Evolutionary conservation across 2,888 invertebrate genomes (phyloP).

Genomic region (Tachina grossa): DNA sequence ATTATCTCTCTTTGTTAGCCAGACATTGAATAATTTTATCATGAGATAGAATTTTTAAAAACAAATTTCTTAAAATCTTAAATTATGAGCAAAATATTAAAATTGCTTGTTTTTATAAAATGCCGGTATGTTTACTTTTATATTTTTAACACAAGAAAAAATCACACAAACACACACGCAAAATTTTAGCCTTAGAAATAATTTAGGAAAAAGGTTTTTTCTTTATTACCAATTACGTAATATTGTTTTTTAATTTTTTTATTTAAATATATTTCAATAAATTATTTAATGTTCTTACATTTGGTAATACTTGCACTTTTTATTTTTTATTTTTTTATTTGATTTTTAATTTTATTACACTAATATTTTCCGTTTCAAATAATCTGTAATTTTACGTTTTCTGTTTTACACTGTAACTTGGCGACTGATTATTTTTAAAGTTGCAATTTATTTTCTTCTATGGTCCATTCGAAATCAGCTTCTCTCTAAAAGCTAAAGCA

Average conservation of each 20-base stretch:
- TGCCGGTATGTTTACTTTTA: constrained; percentile 54
- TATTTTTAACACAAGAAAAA: background rate
- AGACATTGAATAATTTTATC: constrained; percentile 43
- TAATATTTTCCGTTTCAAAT: background rate
- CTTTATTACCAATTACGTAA: constrained; percentile 31
- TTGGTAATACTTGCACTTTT: background rate
- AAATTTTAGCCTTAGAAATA: background rate
- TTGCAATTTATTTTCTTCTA: constrained; percentile 47
- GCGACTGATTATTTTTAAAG: constrained; percentile 69
- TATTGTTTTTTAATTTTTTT: background rate
- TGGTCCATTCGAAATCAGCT: constrained; percentile 43
- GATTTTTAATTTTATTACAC: constrained; percentile 8
- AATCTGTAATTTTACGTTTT: constrained; percentile 47
- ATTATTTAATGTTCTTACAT: constrained; percentile 15
- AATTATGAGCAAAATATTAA: constrained; percentile 58
- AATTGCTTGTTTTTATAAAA: constrained; percentile 42
- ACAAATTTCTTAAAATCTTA: constrained; percentile 32
- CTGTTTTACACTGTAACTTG: constrained; percentile 59
- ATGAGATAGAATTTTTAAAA: constrained; percentile 34
- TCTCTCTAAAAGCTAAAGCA: constrained; percentile 34
- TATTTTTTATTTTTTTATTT: background rate
- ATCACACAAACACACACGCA: too few species aligned
- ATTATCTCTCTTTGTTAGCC: constrained; percentile 13
- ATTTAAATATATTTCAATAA: background rate
- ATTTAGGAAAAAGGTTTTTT: background rate